phyloP scores from a whole-genome alignment of 2,797 vertebrate genomes.

The Melanotaenia nigrans region DNA sequence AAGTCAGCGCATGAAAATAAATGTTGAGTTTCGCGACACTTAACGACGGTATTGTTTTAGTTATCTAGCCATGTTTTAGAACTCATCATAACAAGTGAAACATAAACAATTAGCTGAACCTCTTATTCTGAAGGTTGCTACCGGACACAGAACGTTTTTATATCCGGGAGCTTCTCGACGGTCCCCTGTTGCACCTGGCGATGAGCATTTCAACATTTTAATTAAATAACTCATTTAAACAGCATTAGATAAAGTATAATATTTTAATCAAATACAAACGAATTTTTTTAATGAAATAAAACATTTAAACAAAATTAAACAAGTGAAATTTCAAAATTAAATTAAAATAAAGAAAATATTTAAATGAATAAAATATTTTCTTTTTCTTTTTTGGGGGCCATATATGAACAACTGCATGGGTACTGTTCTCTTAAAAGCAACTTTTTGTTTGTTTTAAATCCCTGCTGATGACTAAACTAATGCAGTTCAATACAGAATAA shows the following conservation, averaged over 20 bases:
- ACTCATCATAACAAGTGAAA: accelerated
- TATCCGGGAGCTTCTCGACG: not conserved
- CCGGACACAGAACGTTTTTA: not conserved
- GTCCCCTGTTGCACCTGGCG: conserved; percentile 56
- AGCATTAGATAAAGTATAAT: too few relatives aligned
- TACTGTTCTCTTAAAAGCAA: not conserved
- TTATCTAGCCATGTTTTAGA: accelerated
- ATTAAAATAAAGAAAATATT: too few relatives aligned
- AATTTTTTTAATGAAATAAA: too few relatives aligned
- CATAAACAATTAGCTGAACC: not conserved
- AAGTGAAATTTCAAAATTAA: too few relatives aligned
- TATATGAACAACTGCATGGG: not conserved
- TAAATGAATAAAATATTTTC: too few relatives aligned
- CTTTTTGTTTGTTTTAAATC: not conserved
- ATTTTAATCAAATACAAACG: too few relatives aligned
- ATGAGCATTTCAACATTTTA: conserved; percentile 2
- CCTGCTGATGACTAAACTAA: not conserved
- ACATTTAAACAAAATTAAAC: too few relatives aligned
- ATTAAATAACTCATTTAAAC: not conserved
- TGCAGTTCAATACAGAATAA: not conserved
- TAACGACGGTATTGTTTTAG: accelerated
- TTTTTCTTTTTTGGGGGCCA: not conserved
- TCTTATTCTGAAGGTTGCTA: not conserved
- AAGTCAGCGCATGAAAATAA: accelerated
- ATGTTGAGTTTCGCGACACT: accelerated